Evolutionary conservation across 2,888 invertebrate species (phyloP).

Genomic region (Ormyrus labotus): DNA sequence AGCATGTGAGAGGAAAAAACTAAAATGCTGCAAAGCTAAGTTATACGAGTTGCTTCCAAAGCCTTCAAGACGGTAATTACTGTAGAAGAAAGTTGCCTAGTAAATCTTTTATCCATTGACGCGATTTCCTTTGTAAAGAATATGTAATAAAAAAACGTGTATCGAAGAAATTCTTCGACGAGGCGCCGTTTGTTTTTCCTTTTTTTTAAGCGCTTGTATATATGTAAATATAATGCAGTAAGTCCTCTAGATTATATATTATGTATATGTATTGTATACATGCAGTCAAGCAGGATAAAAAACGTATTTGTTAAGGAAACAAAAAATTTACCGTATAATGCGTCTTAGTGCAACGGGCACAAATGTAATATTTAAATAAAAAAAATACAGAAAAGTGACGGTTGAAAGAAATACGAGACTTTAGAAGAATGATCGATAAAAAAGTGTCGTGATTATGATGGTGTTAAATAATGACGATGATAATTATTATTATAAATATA

Average conservation of each 20-base stretch:
- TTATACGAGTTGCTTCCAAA: slow-evolving; percentile 52
- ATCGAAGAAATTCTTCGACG: slow-evolving; percentile 55
- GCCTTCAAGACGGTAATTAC: slow-evolving; percentile 46
- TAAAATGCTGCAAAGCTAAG: neutral
- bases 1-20: slow-evolving; percentile 14
- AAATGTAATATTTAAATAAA: slow-evolving; percentile 72
- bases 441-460: slow-evolving; percentile 44
- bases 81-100: slow-evolving; percentile 43
- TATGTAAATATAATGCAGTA: slow-evolving; percentile 73
- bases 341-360: slow-evolving; percentile 74
- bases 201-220: slow-evolving; percentile 68
- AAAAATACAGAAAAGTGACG: slow-evolving; percentile 17
- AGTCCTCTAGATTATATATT: slow-evolving; percentile 72
- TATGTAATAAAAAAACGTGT: slow-evolving; percentile 47
- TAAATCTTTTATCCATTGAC: slow-evolving; percentile 48
- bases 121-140: slow-evolving; percentile 42
- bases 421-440: slow-evolving; percentile 52
- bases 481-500: slow-evolving; percentile 65
- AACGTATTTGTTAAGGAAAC: slow-evolving; percentile 58
- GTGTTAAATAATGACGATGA: slow-evolving; percentile 56
- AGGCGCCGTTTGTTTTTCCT: slow-evolving; percentile 52
- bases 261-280: slow-evolving; percentile 72
- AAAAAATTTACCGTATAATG: slow-evolving; percentile 61
- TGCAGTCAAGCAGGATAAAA: slow-evolving; percentile 66
- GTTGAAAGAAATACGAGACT: slow-evolving; percentile 47